Percentiles rank a stretch among this genome's conserved stretches.
These are phyloP conservation scores for Brachyalestes nurse DNA, from an alignment of 2,797 vertebrate genomes.

Conservation along the genomic window DNA sequence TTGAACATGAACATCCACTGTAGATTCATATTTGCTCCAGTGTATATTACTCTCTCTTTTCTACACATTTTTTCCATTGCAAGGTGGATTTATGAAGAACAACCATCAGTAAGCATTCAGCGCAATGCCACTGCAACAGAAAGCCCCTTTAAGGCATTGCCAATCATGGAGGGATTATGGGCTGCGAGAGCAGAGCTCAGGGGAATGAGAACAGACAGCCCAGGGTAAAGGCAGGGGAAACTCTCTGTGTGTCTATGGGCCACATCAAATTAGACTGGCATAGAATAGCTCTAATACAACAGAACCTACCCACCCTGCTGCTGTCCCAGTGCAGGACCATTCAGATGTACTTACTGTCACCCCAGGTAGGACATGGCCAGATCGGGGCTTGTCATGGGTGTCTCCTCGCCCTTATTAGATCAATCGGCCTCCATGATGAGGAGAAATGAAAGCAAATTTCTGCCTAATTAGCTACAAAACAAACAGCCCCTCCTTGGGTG, in stretches of 20 bases:
- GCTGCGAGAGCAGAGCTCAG: conserved; percentile 7
- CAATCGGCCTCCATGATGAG: conserved; percentile 74
- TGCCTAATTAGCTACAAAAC: conserved; percentile 91
- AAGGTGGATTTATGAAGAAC: conserved; percentile 6
- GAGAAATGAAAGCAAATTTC: conserved; percentile 89
- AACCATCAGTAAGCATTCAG: conserved; percentile 22
- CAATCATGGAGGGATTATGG: conserved; percentile 24
- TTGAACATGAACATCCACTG: background rate
- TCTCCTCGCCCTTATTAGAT: conserved; percentile 71
- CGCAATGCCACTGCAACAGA: background rate
- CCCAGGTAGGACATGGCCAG: background rate
- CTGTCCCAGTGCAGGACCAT: background rate
- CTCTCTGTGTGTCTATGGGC: background rate
- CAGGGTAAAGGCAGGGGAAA: background rate
- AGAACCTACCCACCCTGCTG: background rate
- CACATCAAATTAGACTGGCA: background rate
- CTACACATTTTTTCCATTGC: conserved; percentile 1
- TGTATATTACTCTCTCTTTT: background rate
- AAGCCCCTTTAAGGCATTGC: conserved; percentile 26
- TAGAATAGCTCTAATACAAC: background rate
- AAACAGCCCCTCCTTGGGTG: conserved; percentile 86
- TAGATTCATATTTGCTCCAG: background rate
- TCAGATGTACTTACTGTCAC: background rate
- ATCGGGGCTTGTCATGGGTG: conserved; percentile 14
- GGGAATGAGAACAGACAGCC: conserved; percentile 4